Base-by-base conservation (phyloP, 2,797 vertebrate genomes). In the Phyllotis vaccarum region DNA sequence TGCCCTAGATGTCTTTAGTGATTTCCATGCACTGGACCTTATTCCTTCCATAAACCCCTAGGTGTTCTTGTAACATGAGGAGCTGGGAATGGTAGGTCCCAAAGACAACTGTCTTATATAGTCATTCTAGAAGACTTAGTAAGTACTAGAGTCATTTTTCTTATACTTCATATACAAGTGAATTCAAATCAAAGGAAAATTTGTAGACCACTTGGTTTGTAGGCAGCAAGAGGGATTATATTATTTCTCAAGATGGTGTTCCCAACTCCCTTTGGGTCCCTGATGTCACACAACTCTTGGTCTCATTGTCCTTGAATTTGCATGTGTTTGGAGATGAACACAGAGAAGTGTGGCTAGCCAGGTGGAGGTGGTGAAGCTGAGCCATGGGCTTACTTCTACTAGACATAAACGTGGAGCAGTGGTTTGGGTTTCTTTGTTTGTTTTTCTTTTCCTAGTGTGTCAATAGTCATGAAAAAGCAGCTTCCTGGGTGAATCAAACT, bases 121-220 rank as follows among this genome's bases (percentile, higher is more conserved):
- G 60, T 62, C 27, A 60, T 94, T 62, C 37, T 78, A 56, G 86
- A 62, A 46, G n/a, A 62, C 31, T 75, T 34, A 75, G 49, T 75
- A 79, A 86, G 17, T 81, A 34, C 68, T 29, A 76, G 78, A 54
- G 43, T 76, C 22, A 40, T 87, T 68, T 93, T 87, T 68, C 49
- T 49, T 66, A 86, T 29, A 87, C 12, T n/a, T 85, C 1, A 64
- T 21, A 54, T 40, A 29, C 54, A 86, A 49, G 88, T 86, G 76
- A 91, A 52, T 86, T 91, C 60, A 91, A 94, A 27, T 81, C 56
- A n/a, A 78, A 90, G 75, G 17, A 31, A 31, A 64, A 68, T 40
- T 13, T 94, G 68, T 17, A 66, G 37, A 54, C 16, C 3, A 37
- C 56, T 81, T 93, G 54, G 27, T 66, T 27, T 54, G 0, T 54